Evolutionary conservation across 2,888 invertebrate genomes (phyloP).

Genomic region (Eupithecia vulgata): DNA sequence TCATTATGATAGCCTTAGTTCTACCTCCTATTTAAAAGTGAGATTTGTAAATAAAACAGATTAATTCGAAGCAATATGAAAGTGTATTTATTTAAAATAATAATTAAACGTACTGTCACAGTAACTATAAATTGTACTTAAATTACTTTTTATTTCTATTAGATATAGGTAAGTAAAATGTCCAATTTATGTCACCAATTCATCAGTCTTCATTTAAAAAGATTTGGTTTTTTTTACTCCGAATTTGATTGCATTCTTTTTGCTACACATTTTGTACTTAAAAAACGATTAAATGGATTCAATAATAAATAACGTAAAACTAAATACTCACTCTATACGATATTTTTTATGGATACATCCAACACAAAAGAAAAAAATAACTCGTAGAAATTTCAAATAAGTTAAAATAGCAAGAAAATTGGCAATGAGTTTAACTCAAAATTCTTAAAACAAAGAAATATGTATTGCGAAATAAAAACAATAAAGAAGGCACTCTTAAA

Average conservation of each 20-base stretch:
- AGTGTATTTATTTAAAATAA: conserved; percentile 68
- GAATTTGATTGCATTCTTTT: conserved; percentile 37
- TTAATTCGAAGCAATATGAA: conserved; percentile 71
- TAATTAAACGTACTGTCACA: conserved; percentile 70
- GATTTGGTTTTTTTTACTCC: conserved; percentile 47
- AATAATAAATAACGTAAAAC: conserved; percentile 58
- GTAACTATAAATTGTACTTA: conserved; percentile 80
- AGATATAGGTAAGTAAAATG: conserved; percentile 53
- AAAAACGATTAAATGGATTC: conserved; percentile 45
- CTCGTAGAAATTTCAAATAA: conserved; percentile 53
- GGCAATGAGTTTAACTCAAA: conserved; percentile 79
- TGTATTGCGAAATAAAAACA: conserved; percentile 42
- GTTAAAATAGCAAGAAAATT: conserved; percentile 72
- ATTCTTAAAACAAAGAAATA: conserved; percentile 49
- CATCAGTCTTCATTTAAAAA: conserved; percentile 61
- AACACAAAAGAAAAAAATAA: conserved; percentile 54
- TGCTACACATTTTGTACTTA: conserved; percentile 43
- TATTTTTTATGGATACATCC: conserved; percentile 55
- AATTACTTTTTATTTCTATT: conserved; percentile 57
- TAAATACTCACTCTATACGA: conserved; percentile 54
- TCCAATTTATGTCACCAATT: conserved; percentile 58
- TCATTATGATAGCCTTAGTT: neutral
- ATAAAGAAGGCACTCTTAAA: conserved; percentile 41
- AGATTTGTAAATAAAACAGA: conserved; percentile 30
- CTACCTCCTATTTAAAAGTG: neutral